Conservation (phyloP, 2,797 vertebrate genomes). For the Chaetophractus vellerosus region DNA sequence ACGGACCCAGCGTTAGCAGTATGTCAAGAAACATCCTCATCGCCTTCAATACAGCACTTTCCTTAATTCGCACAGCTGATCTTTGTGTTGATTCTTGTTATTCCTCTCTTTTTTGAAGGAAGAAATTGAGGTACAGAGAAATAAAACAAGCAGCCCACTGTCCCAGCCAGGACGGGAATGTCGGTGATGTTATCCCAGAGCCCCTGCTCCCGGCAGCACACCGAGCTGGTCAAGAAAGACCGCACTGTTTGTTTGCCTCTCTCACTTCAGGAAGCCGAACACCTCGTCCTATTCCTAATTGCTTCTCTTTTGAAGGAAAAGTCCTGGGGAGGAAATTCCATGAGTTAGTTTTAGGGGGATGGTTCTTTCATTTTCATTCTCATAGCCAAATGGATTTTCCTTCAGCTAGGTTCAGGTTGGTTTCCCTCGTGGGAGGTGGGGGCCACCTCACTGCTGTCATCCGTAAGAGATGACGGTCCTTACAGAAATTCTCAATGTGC, state of each 20-base stretch:
- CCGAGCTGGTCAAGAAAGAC: neutral
- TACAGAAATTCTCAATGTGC: neutral
- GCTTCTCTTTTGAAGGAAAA: slow-evolving; percentile 41
- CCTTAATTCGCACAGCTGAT: neutral
- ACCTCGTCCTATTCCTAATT: neutral
- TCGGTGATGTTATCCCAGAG: neutral
- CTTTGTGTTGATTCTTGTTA: slow-evolving; percentile 27
- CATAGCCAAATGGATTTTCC: slow-evolving; percentile 37
- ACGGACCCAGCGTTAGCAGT: neutral
- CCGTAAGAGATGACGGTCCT: neutral
- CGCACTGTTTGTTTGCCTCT: neutral
- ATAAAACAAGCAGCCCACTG: neutral
- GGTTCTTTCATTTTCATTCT: slow-evolving; percentile 9
- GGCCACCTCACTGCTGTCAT: neutral
- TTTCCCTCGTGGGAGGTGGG: neutral
- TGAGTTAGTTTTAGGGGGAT: neutral
- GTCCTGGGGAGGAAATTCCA: neutral
- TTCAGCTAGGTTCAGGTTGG: slow-evolving; percentile 3
- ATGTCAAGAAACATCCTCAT: neutral
- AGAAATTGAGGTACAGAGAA: neutral
- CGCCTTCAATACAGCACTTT: neutral
- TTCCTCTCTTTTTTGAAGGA: neutral
- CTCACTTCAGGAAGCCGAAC: neutral
- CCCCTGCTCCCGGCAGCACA: neutral
- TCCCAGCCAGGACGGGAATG: neutral